phyloP scores from a whole-genome alignment of 2,888 invertebrate species.

The Tipula vernalis region DNA sequence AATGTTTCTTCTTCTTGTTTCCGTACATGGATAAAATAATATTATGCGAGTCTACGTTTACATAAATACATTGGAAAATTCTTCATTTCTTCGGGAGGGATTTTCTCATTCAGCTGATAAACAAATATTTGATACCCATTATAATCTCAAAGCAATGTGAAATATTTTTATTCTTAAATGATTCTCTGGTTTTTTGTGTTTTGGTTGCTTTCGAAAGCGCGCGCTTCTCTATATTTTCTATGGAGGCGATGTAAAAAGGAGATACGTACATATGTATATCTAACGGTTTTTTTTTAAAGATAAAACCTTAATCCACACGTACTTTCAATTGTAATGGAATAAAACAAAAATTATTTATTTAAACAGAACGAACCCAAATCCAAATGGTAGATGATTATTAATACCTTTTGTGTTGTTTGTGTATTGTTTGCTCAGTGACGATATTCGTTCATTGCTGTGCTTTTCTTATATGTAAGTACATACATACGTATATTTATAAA shows the following conservation, averaged over 20 bases:
- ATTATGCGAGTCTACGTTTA: not conserved
- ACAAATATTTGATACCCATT: conserved; percentile 4
- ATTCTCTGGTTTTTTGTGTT: not conserved
- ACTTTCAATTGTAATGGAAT: not conserved
- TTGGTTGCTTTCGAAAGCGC: not conserved
- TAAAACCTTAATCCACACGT: conserved; percentile 4
- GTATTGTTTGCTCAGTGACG: not conserved
- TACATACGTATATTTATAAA: not conserved
- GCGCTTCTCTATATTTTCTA: not conserved
- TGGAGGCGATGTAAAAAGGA: not conserved
- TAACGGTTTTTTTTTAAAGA: not conserved
- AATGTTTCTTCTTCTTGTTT: not conserved
- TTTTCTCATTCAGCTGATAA: not conserved
- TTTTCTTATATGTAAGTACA: not conserved
- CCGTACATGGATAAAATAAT: not conserved
- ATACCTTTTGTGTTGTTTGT: not conserved
- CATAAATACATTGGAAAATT: not conserved
- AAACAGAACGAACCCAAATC: not conserved
- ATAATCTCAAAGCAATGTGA: not conserved
- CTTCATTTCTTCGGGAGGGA: not conserved
- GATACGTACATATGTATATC: not conserved
- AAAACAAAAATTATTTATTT: not conserved
- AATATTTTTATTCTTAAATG: not conserved
- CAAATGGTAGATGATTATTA: not conserved
- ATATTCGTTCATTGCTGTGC: not conserved